Base-by-base conservation (phyloP, 2,888 invertebrate species). In the Drepana falcataria region DNA sequence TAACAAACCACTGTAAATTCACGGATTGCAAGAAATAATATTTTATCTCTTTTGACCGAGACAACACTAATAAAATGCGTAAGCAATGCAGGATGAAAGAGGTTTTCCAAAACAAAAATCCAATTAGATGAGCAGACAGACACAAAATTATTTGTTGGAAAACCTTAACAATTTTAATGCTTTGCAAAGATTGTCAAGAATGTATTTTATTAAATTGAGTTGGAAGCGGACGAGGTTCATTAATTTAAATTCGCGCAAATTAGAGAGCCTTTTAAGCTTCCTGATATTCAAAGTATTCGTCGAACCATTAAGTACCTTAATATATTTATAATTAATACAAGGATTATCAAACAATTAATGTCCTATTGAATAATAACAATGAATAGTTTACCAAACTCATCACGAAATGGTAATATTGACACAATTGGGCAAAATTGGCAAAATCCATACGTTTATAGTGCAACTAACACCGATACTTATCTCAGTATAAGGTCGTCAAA, bases 121-220 rank as follows among this genome's bases (percentile, higher is more conserved):
- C 55, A 61, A 66, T 65, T 66, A 60, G 35, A 58, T 41, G 53
- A 59, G 59, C 53, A 52, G 54, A 56, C 53, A 57, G 61, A 61
- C 53, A 59, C 49, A 66, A 56, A 60, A 41, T 49, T 41, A 51
- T 51, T 61, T 48, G 51, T 47, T 48, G 35, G 35, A 53, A 54
- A 49, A 49, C 49, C 51, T 48, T 54, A 57, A 63, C 52, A 54
- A 48, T 60, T 58, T 54, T 57, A 60, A 60, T 61, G 51, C 48
- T 53, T 57, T 61, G 61, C 51, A 54, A 35, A 56, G 53, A 57
- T 59, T 59, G 54, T 52, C 41, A 56, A 57, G 55, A 61, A 58
- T 57, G 56, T 55, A 4, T 60, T 49, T 49, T 56, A 55, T 55
- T 51, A 61, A 59, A 51, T 51, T 51, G 40, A 34, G 51, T 51